Evolutionary conservation across 2,797 vertebrate species (phyloP), one percentile per base, ranked within the genome.

Genomic region (Danionella dracula): DNA sequence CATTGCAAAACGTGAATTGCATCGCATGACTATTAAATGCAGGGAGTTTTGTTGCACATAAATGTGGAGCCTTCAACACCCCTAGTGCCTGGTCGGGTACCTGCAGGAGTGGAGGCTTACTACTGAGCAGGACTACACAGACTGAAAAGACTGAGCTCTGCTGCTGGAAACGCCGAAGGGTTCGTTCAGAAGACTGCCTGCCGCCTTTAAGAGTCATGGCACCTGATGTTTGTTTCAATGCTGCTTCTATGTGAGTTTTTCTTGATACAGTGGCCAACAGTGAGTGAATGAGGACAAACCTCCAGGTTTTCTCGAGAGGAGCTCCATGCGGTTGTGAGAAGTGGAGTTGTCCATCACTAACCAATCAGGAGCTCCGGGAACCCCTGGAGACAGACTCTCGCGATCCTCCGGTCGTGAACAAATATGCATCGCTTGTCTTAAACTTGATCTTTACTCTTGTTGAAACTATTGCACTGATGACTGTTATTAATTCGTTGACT

Each of bases 391-490:
- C 61, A 67, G 4, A 31, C 70, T 50, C 53, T 79, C 83, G 78
- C 61, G 49, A 82, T 79, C 72, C 69, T 71, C 74, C 23, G 62
- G 76, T 73, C 76, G 74, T 27, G 19, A 74, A 58, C 66, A 84
- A 85, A 88, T 90, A 90, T 90, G 89, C 88, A 89, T 90, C 69
- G 83, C 86, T 87, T 85, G 86, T 89, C 85, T 87, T 89, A 88
- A 89, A 90, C 89, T 90, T 90, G 89, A 90, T 86, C 79, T 80
- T 82, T 78, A 71, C 71, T 50, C 77, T 81, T 76, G 59, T 76
- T 60, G 80, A 72, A 82, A 87, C 86, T 91, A 85, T 93, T 94
- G 93, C 94, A 94, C 94, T 95, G 94, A 93, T 89, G 87, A 85
- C 87, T 91, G 86, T 91, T 85, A 81, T 86, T 83, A 73, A 85